Base-by-base conservation (phyloP, 2,888 invertebrate genomes). In the Drosophila paracracens region DNA sequence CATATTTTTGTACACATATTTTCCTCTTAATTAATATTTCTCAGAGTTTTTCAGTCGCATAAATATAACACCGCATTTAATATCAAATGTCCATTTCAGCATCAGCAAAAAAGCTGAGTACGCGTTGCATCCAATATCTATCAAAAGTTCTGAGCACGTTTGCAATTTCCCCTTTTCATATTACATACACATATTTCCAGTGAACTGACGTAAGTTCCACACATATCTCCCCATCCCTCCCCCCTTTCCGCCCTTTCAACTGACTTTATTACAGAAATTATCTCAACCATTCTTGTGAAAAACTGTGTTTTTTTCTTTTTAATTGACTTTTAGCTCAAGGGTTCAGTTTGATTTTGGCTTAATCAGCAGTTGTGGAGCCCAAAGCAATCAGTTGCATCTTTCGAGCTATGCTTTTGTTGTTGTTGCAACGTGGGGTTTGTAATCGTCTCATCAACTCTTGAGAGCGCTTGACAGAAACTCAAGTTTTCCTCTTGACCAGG, bases 281-380 rank as follows among this genome's bases (percentile, higher is more conserved):
- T 43, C 35, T 51, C 52, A 59, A 60, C 58, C 57, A 81, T 71
- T 62, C 57, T 50, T 43, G n/a, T 33, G 40, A 46, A 61, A 70
- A 70, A 35, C 35, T 38, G 21, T 25, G 6, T 54, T 27, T 25
- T 25, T 53, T 36, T 56, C 48, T 38, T 18, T 29, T 21, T 13
- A 38, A 36, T 63, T 25, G 69, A 56, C 36, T 46, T 58, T 68
- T 33, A 25, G 54, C 64, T 62, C 29, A 53, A 82, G 80, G 40
- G 61, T 46, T 59, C 48, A 43, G 27, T 52, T 50, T 51, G 59
- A 53, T 40, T 53, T 50, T 51, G 65, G 33, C 78, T 74, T 77
- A 76, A 86, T 83, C 83, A 88, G 83, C 83, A 77, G 56, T 68
- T 67, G 60, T 56, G 18, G 21, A 35, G 35, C 57, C 31, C 31